phyloP scores from a whole-genome alignment of 2,797 vertebrate species.

The Podargus strigoides region DNA sequence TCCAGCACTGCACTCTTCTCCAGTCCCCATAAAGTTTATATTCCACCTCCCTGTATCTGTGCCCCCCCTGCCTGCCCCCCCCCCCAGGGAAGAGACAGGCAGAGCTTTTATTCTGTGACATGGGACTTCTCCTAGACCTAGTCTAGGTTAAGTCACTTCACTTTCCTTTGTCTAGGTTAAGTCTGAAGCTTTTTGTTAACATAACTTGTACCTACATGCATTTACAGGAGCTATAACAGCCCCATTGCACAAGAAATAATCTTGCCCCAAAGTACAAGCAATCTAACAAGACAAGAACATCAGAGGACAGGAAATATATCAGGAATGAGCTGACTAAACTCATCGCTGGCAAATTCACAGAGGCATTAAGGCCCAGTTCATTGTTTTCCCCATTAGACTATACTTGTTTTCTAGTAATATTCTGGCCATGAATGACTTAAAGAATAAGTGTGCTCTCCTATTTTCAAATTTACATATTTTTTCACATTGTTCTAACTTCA shows the following conservation, averaged over 20 bases:
- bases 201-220: neutral
- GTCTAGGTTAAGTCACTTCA: too few relatives aligned
- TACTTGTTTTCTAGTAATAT: neutral
- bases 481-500: neutral
- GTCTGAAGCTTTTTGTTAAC: neutral
- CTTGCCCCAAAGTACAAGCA: neutral
- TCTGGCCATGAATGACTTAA: neutral
- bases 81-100: neutral
- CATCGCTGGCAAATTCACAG: neutral
- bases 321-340: neutral
- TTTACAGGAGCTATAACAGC: neutral
- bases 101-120: neutral
- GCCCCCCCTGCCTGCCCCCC: rapidly evolving
- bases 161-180: too few relatives aligned
- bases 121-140: too few relatives aligned
- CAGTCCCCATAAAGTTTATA: neutral
- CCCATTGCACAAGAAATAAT: neutral
- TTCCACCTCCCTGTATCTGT: neutral
- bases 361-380: neutral
- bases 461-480: neutral
- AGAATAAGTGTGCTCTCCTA: neutral
- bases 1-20: neutral
- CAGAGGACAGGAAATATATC: neutral
- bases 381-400: neutral
- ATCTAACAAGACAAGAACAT: neutral